Evolutionary conservation across 2,888 invertebrate genomes (phyloP).

Genomic region (Villa cingulata): DNA sequence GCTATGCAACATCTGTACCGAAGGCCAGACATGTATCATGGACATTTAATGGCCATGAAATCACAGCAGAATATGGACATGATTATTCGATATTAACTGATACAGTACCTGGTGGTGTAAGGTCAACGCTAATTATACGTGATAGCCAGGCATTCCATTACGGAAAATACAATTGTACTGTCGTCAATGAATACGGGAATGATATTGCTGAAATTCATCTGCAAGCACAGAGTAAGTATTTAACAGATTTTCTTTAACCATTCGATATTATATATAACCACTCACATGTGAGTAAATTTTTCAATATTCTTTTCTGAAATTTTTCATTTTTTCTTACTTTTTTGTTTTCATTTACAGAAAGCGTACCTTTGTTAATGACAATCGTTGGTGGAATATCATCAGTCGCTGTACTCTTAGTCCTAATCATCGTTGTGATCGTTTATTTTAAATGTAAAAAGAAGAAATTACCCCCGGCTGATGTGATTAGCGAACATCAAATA

Average conservation of each 20-base stretch:
- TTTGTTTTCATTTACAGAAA: constrained; percentile 42
- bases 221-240: constrained; percentile 71
- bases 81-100: constrained; percentile 66
- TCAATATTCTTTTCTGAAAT: too few species aligned
- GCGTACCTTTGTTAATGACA: constrained; percentile 64
- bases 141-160: constrained; percentile 79
- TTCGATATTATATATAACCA: too few species aligned
- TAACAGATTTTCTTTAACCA: too few species aligned
- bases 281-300: too few species aligned
- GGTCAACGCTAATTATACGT: constrained; percentile 78
- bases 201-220: constrained; percentile 73
- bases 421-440: constrained; percentile 66
- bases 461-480: constrained; percentile 34
- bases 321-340: not conserved
- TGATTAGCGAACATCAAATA: constrained; percentile 38
- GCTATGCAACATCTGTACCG: constrained; percentile 79
- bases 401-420: constrained; percentile 69
- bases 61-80: constrained; percentile 56
- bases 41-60: constrained; percentile 74
- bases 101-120: constrained; percentile 60
- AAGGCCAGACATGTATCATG: constrained; percentile 75
- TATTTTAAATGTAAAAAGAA: constrained; percentile 48
- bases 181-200: constrained; percentile 78
- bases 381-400: constrained; percentile 67
- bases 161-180: constrained; percentile 87